Base-by-base conservation (phyloP, 64 coral and sea anemone species). In the Montipora capricornis region DNA sequence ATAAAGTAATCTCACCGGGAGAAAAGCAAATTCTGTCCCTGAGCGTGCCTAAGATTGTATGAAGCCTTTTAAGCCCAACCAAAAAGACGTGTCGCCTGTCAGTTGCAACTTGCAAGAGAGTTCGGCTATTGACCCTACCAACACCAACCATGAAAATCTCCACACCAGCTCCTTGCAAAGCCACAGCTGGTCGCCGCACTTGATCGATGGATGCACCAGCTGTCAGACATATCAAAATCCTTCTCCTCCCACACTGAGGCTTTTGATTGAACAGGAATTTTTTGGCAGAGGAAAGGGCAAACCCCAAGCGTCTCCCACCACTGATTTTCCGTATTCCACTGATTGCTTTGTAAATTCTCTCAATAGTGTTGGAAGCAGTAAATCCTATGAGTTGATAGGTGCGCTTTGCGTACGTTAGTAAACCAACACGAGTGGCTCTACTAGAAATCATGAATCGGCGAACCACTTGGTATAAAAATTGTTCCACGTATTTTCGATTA, bases 21-120 rank as follows among this genome's bases (percentile, higher is more conserved):
- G 91, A 60, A 53, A 74, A 48, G 37, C 91, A 93, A 20, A 93
- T 93, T 53, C 47, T 90, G 47, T 79, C 76, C 61, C 59, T 80
- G 74, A 90, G 17, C 6, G 52, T 69, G 15, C 75, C 22, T 17
- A 90, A 77, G 2, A 90, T 90, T 6, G 73, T 90, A 16, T 69
- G 4, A 24, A 90, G 59, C 4, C 5, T 47, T 14, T n/a, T 29
- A 46, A 14, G 20, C 46, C 51, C 22, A 20, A 47, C 77, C 12
- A 10, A 15, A 71, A 90, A 78, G 75, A 90, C 45, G 48, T 90
- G 89, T 15, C 22, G 48, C 60, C 89, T 52, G 45, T 76, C 76
- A 59, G 75, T 90, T 20, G 77, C 89, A 52, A 90, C 64, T 58
- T 79, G n/a, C 62, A 37, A 45, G 20, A 90, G 24, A 37, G 44